A percentile compares a stretch with the other conserved stretches of the same genome.
Evolutionary conservation across 2,113 vertebrate species (phyloP).

Genomic region (Tamias sibiricus): DNA sequence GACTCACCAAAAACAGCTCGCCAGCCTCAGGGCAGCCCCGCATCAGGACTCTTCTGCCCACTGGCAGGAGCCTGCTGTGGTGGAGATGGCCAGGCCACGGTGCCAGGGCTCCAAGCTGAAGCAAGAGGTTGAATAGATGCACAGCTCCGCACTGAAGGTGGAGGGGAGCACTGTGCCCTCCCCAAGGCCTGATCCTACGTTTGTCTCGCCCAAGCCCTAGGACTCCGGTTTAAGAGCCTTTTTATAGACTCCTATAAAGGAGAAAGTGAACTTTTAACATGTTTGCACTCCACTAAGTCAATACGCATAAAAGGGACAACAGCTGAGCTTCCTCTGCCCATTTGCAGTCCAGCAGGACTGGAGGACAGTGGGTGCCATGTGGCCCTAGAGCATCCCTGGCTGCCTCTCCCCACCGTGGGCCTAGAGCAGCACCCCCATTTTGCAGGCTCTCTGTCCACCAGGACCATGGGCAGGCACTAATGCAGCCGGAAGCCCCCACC

Average conservation of each 20-base stretch:
- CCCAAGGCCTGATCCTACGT: conserved; percentile 72
- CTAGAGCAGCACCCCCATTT: neutral
- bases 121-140: conserved; percentile 77
- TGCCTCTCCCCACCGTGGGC: too few relatives aligned
- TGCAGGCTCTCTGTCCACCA: neutral
- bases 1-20: conserved; percentile 3
- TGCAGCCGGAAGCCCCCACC: neutral
- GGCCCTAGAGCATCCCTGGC: neutral
- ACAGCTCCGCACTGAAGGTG: conserved; percentile 67
- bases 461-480: neutral
- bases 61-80: neutral
- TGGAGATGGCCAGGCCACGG: conserved; percentile 5
- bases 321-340: conserved; percentile 79
- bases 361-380: neutral
- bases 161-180: conserved; percentile 43
- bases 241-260: conserved; percentile 92
- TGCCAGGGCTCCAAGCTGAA: conserved; percentile 60
- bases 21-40: neutral
- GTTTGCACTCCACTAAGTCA: conserved; percentile 89
- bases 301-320: conserved; percentile 85
- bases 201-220: conserved; percentile 87
- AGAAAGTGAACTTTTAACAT: conserved; percentile 90
- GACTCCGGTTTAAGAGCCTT: conserved; percentile 90
- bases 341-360: conserved; percentile 65
- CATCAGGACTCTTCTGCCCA: neutral